These are phyloP conservation scores for Ptilorrhoa leucosticta DNA, from an alignment of 2,113 vertebrate genomes.

Conservation along the genomic window DNA sequence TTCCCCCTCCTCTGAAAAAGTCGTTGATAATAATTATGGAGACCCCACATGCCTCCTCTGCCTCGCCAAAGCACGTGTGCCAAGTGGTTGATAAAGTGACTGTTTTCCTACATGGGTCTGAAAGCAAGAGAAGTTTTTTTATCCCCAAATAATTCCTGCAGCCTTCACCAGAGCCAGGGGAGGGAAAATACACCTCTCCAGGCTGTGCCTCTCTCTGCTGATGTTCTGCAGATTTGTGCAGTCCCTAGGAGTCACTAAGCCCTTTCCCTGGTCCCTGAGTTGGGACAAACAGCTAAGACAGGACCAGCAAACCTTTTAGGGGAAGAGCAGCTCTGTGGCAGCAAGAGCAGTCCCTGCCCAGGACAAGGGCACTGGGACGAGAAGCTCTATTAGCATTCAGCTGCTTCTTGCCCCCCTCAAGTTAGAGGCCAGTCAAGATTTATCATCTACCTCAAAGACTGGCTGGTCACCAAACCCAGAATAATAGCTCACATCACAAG, in stretches of 20 bases:
- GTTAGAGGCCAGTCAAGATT: neutral
- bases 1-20: neutral
- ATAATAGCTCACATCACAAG: neutral
- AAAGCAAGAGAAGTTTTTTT: neutral
- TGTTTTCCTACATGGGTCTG: neutral
- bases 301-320: neutral
- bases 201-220: neutral
- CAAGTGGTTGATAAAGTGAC: neutral
- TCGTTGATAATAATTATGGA: neutral
- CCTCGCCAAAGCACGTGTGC: neutral
- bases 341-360: neutral
- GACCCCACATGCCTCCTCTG: neutral
- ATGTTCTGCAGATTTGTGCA: neutral
- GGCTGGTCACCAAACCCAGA: neutral
- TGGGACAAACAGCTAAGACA: neutral
- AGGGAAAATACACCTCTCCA: neutral
- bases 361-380: accelerated
- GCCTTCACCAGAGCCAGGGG: neutral
- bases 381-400: accelerated
- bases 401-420: neutral
- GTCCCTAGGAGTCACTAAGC: neutral
- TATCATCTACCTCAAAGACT: neutral
- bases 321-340: neutral
- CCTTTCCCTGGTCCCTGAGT: neutral
- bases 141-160: neutral